Percentiles rank a stretch among this genome's conserved stretches.
Conservation (phyloP, 2,113 vertebrate species). For the Megaleporinus macrocephalus region DNA sequence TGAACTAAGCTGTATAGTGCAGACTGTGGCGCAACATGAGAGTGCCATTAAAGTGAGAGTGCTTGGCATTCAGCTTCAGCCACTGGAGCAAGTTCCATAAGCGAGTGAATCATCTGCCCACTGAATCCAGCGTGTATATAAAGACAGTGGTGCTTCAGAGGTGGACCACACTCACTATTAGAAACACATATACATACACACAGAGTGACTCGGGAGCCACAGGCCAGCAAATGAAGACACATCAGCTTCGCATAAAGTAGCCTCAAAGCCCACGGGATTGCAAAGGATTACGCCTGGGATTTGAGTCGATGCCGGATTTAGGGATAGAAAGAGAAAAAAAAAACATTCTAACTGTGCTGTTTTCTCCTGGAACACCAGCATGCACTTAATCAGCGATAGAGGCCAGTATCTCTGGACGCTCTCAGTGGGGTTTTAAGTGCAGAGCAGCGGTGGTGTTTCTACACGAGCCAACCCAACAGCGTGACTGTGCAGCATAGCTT, state of each 20-base stretch:
- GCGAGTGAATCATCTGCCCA: not conserved
- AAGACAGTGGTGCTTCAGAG: not conserved
- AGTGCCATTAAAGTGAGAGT: too few species aligned
- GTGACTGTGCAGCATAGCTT: too few species aligned
- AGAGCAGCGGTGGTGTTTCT: too few species aligned
- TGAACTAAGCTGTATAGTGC: too few species aligned
- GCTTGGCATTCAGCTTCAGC: not conserved
- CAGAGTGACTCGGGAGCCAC: not conserved
- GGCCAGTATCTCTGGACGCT: not conserved
- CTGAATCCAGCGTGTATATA: not conserved
- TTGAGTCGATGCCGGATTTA: constrained; percentile 56
- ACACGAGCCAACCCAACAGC: too few species aligned
- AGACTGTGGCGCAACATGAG: too few species aligned
- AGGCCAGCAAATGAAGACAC: constrained; percentile 35
- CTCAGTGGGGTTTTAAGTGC: not conserved
- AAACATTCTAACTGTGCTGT: constrained; percentile 28
- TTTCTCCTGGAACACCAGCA: constrained; percentile 26
- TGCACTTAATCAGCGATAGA: not conserved
- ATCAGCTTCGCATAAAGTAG: constrained; percentile 48
- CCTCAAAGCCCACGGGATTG: constrained; percentile 49
- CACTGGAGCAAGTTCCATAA: not conserved
- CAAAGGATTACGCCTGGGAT: constrained; percentile 58
- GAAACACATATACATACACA: not conserved
- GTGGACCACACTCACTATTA: not conserved
- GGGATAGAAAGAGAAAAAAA: not conserved